Evolutionary conservation across 2,797 vertebrate genomes (phyloP).

Genomic region (Psittacula echo): DNA sequence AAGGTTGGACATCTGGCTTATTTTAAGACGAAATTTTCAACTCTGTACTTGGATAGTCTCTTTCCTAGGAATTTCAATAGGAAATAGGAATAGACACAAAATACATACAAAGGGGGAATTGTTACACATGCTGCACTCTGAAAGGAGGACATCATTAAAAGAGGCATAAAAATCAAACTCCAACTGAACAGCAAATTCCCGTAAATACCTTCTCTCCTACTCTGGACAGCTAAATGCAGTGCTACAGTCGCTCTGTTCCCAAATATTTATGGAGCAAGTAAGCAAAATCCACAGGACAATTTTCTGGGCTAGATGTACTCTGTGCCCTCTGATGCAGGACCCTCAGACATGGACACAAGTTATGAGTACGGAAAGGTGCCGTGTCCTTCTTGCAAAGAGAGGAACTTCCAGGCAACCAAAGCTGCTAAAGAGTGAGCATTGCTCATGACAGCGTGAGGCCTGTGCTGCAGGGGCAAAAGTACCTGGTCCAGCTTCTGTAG

Average conservation of each 20-base stretch:
- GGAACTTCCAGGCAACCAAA: background rate
- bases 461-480: background rate
- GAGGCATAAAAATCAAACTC: slow-evolving; percentile 37
- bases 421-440: background rate
- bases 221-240: background rate
- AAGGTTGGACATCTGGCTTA: slow-evolving; percentile 73
- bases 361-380: background rate
- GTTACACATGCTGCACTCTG: slow-evolving; percentile 11
- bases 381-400: background rate
- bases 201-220: slow-evolving; percentile 30
- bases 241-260: background rate
- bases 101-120: slow-evolving; percentile 58
- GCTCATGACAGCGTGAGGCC: background rate
- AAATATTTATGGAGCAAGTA: background rate
- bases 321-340: background rate
- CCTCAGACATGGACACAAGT: background rate
- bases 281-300: background rate
- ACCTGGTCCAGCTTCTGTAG: background rate
- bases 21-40: slow-evolving; percentile 65
- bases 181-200: slow-evolving; percentile 24
- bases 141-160: slow-evolving; percentile 41
- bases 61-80: slow-evolving; percentile 69
- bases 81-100: slow-evolving; percentile 70
- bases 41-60: slow-evolving; percentile 65
- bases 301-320: background rate